Evolutionary conservation across 2,888 invertebrate species (phyloP).

Genomic region (Actias luna): DNA sequence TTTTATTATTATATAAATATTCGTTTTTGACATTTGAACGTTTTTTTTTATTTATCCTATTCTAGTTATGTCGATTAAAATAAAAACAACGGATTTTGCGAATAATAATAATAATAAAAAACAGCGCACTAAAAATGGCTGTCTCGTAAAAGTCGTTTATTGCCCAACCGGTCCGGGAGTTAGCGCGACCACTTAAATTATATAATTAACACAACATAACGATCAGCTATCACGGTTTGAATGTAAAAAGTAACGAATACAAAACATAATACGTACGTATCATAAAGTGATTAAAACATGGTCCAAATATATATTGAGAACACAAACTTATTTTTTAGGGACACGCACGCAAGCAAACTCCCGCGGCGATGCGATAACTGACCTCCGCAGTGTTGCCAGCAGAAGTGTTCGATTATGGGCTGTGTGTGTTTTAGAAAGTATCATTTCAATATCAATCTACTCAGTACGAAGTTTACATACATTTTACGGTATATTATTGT

Average conservation of each 20-base stretch:
- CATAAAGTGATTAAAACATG: conserved; percentile 11
- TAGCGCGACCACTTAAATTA: not conserved
- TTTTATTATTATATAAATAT: too few species aligned
- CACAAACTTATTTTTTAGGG: conserved; percentile 14
- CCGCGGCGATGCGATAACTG: conserved; percentile 21
- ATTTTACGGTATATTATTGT: too few species aligned
- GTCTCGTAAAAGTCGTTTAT: conserved; percentile 25
- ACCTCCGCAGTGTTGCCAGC: not conserved
- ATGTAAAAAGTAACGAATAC: not conserved
- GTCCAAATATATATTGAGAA: conserved; percentile 10
- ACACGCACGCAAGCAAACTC: conserved; percentile 24
- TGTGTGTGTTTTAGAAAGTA: not conserved
- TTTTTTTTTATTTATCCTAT: too few species aligned
- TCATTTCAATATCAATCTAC: not conserved
- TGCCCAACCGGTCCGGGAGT: conserved; percentile 28
- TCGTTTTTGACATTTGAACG: too few species aligned
- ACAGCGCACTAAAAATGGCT: conserved; percentile 28
- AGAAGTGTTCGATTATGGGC: not conserved
- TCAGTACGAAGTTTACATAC: not conserved
- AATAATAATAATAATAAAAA: conserved; percentile 22
- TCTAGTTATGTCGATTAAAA: too few species aligned
- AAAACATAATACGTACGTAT: not conserved
- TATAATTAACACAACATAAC: not conserved
- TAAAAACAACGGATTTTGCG: too few species aligned
- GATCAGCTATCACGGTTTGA: not conserved